Percentiles rank a stretch among this genome's conserved stretches.
These are phyloP conservation scores for Carcharodon carcharias DNA, from an alignment of 2,797 vertebrate species.

Conservation along the genomic window DNA sequence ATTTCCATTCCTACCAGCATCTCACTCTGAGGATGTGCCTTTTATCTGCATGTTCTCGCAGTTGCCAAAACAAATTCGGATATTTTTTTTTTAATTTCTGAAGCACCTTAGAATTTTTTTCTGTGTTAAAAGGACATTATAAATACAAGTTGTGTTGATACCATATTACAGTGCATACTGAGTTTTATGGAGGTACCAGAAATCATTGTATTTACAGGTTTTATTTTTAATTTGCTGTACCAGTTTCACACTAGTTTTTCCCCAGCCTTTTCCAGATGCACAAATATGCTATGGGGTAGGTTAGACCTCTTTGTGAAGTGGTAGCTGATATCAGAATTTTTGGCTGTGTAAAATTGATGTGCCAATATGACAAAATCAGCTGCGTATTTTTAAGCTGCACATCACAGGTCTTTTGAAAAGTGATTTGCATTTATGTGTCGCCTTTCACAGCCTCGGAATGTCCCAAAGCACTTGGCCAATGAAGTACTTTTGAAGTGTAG, in stretches of 20 bases:
- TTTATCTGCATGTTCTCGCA: neutral
- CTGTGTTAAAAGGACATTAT: neutral
- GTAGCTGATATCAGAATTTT: neutral
- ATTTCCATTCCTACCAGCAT: neutral
- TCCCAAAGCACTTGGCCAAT: no score
- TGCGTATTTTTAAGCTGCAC: neutral
- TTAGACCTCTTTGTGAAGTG: neutral
- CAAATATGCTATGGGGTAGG: no score
- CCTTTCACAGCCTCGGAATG: no score
- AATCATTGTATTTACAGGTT: no score
- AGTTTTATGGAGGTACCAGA: no score
- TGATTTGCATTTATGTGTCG: no score
- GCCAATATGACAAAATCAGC: neutral
- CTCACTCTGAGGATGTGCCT: neutral
- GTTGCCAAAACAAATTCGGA: neutral
- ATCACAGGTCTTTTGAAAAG: neutral
- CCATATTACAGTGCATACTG: no score
- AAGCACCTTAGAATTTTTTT: neutral
- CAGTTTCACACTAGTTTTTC: neutral
- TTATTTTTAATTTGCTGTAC: no score
- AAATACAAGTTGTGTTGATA: neutral
- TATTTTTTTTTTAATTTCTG: neutral
- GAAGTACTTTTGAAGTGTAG: no score
- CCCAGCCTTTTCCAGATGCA: neutral
- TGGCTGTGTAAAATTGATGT: no score